Base-by-base conservation (phyloP, 2,113 vertebrate genomes). In the Daubentonia madagascariensis region DNA sequence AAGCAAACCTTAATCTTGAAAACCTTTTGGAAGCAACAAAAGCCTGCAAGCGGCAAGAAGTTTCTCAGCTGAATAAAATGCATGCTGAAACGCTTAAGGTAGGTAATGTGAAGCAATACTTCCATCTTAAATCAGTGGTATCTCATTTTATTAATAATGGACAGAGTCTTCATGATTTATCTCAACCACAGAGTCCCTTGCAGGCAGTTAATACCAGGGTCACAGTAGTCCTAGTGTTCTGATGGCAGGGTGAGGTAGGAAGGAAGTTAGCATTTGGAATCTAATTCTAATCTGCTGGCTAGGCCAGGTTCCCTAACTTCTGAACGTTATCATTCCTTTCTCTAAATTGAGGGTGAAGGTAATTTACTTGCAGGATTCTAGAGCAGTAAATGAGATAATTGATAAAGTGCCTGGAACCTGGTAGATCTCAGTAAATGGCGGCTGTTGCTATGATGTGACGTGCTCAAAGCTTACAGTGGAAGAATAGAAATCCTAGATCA, bases 21-120 rank as follows among this genome's bases (percentile, higher is more conserved):
- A 99, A 99, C 54, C 99, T 99, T 98, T 98, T 99, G 97, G 99
- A 99, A 97, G 99, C 99, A 78, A 99, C 99, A 37, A 99, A 99
- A 94, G 99, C 99, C 48, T 99, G 99, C 98, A 99, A 99, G 96
- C 99, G 99, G 32, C 99, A 98, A 67, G 99, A 99, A 97, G 99
- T 99, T 25, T 99, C 99, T 75, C 99, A 99, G 83, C 98, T 99
- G 48, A 99, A 99, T 97, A 99, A 99, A 97, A 98, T 99, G 75
- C 99, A 99, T 0, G 99, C 99, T 54, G 99, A 99, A 98, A 99
- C 99, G 12, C 98, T 99, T 67, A 99, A 99, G 99, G 99, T 99
- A 98, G n/a, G 94, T 67, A 25, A 45, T 79, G 30, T 72, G 88
- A 70, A 73, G 54, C 17, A 28, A 3, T n/a, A 8, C 8, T 68